phyloP scores from a whole-genome alignment of 1,140 invertebrate species.

The Temnothorax nylanderi region DNA sequence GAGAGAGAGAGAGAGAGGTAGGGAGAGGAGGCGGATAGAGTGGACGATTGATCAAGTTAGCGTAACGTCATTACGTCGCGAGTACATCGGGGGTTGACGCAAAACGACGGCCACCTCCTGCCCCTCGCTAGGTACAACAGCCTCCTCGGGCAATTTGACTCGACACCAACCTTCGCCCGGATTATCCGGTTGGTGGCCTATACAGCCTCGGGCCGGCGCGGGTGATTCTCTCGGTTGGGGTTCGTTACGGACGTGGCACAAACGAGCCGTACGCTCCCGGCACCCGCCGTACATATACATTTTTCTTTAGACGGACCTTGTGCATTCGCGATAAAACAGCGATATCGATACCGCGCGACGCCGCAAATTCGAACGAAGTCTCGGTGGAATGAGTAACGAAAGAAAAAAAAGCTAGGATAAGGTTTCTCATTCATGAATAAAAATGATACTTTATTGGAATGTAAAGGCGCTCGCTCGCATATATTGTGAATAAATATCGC shows the following conservation, averaged over 20 bases:
- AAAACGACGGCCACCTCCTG: conserved; percentile 59
- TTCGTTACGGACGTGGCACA: conserved; percentile 16
- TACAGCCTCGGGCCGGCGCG: conserved; percentile 19
- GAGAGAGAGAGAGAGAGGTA: background rate
- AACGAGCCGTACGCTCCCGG: conserved; percentile 21
- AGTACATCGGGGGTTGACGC: conserved; percentile 74
- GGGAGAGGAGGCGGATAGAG: conserved; percentile 60
- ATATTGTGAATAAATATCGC: background rate
- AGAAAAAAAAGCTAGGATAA: background rate
- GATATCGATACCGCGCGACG: background rate
- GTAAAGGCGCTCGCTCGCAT: background rate
- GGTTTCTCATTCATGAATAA: background rate
- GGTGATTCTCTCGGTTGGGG: conserved; percentile 33
- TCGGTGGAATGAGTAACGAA: background rate
- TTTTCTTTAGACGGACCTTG: background rate
- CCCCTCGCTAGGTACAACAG: conserved; percentile 48
- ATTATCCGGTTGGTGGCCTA: conserved; percentile 65
- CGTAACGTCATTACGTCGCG: conserved; percentile 77
- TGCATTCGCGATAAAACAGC: background rate
- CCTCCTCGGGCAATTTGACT: conserved; percentile 80
- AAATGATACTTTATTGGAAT: background rate
- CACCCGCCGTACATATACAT: background rate
- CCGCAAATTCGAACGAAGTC: background rate
- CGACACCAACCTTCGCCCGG: conserved; percentile 71
- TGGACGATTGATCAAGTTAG: conserved; percentile 80